Base-by-base conservation (phyloP, 1,140 invertebrate genomes). In the Stegodyphus dumicola region DNA sequence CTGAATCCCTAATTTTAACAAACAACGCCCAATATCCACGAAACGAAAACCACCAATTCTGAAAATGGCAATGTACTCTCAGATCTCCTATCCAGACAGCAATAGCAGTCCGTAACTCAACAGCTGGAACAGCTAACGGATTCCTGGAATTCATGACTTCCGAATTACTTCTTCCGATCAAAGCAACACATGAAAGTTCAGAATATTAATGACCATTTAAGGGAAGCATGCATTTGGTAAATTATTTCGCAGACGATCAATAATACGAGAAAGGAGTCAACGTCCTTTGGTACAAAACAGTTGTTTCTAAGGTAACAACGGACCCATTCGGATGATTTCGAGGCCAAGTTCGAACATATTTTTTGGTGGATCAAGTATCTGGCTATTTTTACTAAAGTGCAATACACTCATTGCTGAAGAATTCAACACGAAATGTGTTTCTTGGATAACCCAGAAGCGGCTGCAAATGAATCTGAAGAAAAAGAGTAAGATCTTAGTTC, bases 281-380 rank as follows among this genome's bases (percentile, higher is more conserved):
- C 51, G 70, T 51, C 80, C 71, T 18, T 60, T 0, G 56, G 9
- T 7, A 48, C 56, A 52, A 83, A 74, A 75, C 80, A 75, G 11
- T 52, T 66, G 80, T 83, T 83, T 83, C 80, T 83, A 83, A 75
- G 80, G 80, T 33, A 75, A 83, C 73, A 53, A 48, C 17, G n/a
- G 33, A 60, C 56, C 56, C 9, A 11, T 56, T 71, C 77, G 9
- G 10, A 64, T 17, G 51, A 66, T 75, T 83, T 83, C 15, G 80
- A 54, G 80, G 80, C 80, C 80, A 83, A 83, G 80, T 83, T 83
- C 80, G 71, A 10, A 33, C 13, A 73, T n/a, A 17, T 15, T 67
- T 60, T 15, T 33, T 33, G 1, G 33, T 33, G 33, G 56, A 11
- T 60, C 56, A 11, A 9, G 15, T 9, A 60, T 60, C 4, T 9